Conservation (phyloP, 2,797 vertebrate species). For the Schizopygopsis pylzovi region DNA sequence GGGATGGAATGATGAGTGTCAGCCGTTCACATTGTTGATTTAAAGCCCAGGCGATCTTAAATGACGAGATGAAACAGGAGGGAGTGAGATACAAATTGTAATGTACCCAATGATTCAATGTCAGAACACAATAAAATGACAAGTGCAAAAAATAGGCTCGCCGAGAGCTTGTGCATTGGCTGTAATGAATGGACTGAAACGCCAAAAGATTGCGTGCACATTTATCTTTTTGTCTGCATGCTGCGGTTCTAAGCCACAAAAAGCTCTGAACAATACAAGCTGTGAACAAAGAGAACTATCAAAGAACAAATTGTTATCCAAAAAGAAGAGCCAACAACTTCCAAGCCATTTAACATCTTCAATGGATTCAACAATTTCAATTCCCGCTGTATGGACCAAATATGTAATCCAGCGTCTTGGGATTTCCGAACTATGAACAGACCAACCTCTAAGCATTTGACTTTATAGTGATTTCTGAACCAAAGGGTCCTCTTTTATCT, state of each 20-base stretch:
- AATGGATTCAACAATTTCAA: slow-evolving; percentile 43
- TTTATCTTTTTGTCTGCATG: slow-evolving; percentile 58
- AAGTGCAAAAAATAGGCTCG: slow-evolving; percentile 37
- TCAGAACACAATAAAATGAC: slow-evolving; percentile 55
- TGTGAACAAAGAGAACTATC: slow-evolving; percentile 56
- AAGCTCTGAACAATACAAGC: slow-evolving; percentile 54
- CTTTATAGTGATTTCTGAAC: slow-evolving; percentile 28
- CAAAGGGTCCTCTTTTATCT: slow-evolving; percentile 39
- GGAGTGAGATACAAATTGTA: slow-evolving; percentile 50
- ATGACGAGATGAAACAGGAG: slow-evolving; percentile 32
- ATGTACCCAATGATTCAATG: slow-evolving; percentile 53
- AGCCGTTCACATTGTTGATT: background rate
- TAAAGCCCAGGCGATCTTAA: slow-evolving; percentile 24
- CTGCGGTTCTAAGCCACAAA: slow-evolving; percentile 49
- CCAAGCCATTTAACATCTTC: slow-evolving; percentile 57
- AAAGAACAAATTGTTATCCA: slow-evolving; percentile 58
- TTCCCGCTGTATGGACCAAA: slow-evolving; percentile 40
- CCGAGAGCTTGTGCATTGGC: slow-evolving; percentile 40
- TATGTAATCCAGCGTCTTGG: slow-evolving; percentile 27
- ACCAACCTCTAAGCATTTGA: slow-evolving; percentile 41
- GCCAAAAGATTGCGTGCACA: slow-evolving; percentile 51
- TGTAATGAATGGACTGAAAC: slow-evolving; percentile 56
- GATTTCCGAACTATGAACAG: slow-evolving; percentile 38
- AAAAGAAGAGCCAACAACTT: slow-evolving; percentile 54
- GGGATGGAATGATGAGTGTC: background rate